Evolutionary conservation across 1,140 invertebrate species (phyloP).

Genomic region (Pseudomyrmex gracilis): DNA sequence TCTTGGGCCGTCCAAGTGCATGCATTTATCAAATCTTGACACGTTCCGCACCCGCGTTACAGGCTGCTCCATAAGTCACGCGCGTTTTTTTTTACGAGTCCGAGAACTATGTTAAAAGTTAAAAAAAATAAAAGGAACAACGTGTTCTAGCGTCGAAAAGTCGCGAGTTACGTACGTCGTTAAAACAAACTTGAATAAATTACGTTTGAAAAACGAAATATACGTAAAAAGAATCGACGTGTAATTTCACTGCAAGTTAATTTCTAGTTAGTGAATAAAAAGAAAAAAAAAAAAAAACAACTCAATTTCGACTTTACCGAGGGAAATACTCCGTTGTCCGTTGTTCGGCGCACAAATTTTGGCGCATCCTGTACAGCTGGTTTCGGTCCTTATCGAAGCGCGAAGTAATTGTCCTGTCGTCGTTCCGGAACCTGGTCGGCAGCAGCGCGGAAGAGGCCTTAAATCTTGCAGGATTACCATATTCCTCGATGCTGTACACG

Average conservation of each 20-base stretch:
- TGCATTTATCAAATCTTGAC: conserved; percentile 52
- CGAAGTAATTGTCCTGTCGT: conserved; percentile 63
- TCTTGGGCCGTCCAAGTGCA: conserved; percentile 25
- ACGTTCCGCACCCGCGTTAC: conserved; percentile 4
- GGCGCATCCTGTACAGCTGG: conserved; percentile 17
- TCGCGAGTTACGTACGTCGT: neutral
- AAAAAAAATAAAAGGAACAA: neutral
- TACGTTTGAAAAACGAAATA: too few relatives aligned
- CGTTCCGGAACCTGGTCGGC: conserved; percentile 42
- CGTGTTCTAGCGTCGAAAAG: neutral
- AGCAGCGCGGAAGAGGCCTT: conserved; percentile 49
- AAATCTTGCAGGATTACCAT: conserved; percentile 68
- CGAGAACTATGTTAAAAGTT: too few relatives aligned
- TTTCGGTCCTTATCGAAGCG: conserved; percentile 36
- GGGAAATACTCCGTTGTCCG: neutral
- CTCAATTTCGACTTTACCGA: neutral
- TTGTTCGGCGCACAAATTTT: neutral
- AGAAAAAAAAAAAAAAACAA: neutral
- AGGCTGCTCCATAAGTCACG: conserved; percentile 34
- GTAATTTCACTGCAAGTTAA: neutral
- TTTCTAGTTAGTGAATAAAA: neutral
- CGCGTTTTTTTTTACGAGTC: conserved; percentile 32
- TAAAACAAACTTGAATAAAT: conserved; percentile 6
- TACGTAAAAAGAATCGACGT: too few relatives aligned
- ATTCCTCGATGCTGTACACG: conserved; percentile 45